Base-by-base conservation (phyloP, 37 sponge, comb jelly and placozoan genomes). In the Lycopodina hypogea region DNA sequence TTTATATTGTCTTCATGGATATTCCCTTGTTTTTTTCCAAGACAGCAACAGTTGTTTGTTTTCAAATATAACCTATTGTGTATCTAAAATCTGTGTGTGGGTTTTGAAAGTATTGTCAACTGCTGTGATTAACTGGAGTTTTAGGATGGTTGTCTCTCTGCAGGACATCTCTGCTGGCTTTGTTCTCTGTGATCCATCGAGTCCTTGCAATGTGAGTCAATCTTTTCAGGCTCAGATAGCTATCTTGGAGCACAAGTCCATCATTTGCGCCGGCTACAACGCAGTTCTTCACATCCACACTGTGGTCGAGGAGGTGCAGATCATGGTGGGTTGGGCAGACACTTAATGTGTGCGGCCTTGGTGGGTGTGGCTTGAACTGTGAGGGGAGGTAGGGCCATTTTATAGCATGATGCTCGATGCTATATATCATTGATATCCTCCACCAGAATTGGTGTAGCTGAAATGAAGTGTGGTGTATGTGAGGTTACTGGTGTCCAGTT, bases 261-360 rank as follows among this genome's bases (percentile, higher is more conserved):
- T 96, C 76, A 96, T 96, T 35, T 96, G 94, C 75, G 97, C 97
- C 61, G 97, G 97, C 57, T 96, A 93, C 59, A 88, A 78, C 82
- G 94, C 94, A 28, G 92, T 96, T 18, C 73, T 98, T 42, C 99
- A 98, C 66, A 84, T 98, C 11, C 96, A 98, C 81, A 72, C 89
- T 29, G 81, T 82, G 17, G 96, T 95, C 40, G 96, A 91, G 69
- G 99, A 98, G 68, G 99, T 98, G 15, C 87, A 94, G 62, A 82
- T 98, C 23, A 73, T 63, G 82, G 99, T 97, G 71, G 65, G 75
- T 84, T 15, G 19, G 29, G 14, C 28, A 35, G 32, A 14, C 28
- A 51, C n/a, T 22, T 15, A 24, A 18, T n/a, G 11, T 63, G 11
- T 11, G 65, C 9, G n/a, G n/a, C n/a, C n/a, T n/a, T n/a, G n/a